Conservation (phyloP, 2,113 vertebrate genomes). For the Mugil cephalus region DNA sequence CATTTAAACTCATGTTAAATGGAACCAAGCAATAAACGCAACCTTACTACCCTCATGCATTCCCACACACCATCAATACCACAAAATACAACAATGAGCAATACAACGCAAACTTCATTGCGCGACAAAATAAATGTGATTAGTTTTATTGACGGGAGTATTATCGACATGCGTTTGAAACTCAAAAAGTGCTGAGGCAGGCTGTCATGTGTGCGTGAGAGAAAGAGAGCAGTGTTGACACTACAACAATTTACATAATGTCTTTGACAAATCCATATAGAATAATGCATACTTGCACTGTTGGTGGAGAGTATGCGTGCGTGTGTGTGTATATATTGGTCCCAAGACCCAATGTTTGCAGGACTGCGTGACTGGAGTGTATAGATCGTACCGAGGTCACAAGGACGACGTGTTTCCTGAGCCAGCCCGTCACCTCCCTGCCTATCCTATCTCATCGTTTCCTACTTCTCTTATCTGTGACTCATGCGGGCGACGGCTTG, state of each 20-base stretch:
- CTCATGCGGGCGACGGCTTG: background rate
- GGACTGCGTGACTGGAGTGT: constrained; percentile 24
- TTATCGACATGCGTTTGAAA: constrained; percentile 44
- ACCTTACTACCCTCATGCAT: background rate
- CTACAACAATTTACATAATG: constrained; percentile 57
- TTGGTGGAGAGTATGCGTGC: constrained; percentile 18
- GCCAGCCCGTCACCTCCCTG: constrained; percentile 15
- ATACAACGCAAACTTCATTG: constrained; percentile 55
- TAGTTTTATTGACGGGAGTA: constrained; percentile 42
- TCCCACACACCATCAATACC: constrained; percentile 14
- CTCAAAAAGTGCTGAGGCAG: constrained; percentile 72
- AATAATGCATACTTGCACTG: constrained; percentile 41
- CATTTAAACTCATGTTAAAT: too few relatives aligned
- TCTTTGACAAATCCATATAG: constrained; percentile 67
- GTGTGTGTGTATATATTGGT: constrained; percentile 12
- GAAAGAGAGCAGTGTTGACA: constrained; percentile 51
- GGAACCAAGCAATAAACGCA: constrained; percentile 21
- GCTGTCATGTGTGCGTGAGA: constrained; percentile 25
- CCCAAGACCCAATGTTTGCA: constrained; percentile 43
- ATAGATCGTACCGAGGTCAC: constrained; percentile 66
- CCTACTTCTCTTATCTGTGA: constrained; percentile 14
- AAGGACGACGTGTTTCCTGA: constrained; percentile 48
- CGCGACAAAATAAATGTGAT: constrained; percentile 48
- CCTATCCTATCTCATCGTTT: constrained; percentile 28
- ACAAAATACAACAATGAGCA: constrained; percentile 22